Percentiles rank a stretch among this genome's conserved stretches.
Conservation (phyloP, 2,113 vertebrate genomes). For the Cettia cetti region DNA sequence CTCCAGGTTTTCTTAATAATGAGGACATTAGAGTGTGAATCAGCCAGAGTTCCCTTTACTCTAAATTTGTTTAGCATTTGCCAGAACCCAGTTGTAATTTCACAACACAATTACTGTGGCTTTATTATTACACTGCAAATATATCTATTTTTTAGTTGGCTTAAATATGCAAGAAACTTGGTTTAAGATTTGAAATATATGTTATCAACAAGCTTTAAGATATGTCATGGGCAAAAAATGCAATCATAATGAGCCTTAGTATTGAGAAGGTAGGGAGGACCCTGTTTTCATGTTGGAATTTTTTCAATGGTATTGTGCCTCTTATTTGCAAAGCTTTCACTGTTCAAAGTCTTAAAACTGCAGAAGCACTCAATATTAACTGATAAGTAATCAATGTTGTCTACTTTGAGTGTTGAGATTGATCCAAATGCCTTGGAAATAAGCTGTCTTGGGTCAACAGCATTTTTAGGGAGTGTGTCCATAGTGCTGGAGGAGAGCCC, state of each 20-base stretch:
- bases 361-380: neutral
- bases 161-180: neutral
- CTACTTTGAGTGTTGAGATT: neutral
- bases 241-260: neutral
- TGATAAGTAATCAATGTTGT: neutral
- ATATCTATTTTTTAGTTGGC: neutral
- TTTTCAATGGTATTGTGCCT: neutral
- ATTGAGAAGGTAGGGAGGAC: neutral
- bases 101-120: neutral
- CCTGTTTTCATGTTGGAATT: neutral
- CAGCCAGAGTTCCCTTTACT: neutral
- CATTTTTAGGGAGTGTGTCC: neutral
- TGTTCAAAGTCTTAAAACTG: neutral
- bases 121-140: neutral
- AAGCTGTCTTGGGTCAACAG: neutral
- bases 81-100: neutral
- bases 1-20: neutral
- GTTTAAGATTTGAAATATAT: neutral
- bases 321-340: neutral
- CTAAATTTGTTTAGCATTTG: neutral
- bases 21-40: neutral
- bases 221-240: neutral
- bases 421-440: neutral
- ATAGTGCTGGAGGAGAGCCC: neutral
- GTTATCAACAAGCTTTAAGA: neutral